Base-by-base conservation (phyloP, 1,140 invertebrate species). In the Euwallacea similis region DNA sequence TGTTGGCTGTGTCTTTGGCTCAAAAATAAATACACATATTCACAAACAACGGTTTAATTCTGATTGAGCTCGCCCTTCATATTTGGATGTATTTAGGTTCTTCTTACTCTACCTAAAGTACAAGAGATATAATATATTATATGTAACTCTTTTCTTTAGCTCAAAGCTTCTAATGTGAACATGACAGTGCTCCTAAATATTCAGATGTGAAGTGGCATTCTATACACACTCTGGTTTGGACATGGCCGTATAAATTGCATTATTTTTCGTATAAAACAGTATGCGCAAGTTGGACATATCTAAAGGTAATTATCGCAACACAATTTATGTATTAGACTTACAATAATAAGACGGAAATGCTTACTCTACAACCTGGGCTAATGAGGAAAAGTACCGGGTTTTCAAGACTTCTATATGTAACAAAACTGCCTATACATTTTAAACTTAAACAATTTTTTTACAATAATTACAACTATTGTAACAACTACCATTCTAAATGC, bases 21-120 rank as follows among this genome's bases (percentile, higher is more conserved):
- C 21, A 41, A 42, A 60, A 42, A 60, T 42, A 60, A 42, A 11
- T n/a, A 41, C 6, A 42, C 2, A 41, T 42, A 42, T 7, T 60
- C 7, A 13, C 33, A 33, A 7, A 60, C 11, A 60, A 60, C 0
- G 21, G 21, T 33, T 33, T 33, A 33, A 33, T 33, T 33, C 21
- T 33, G 21, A 33, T 33, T 33, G 21, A 33, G 21, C 21, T 33
- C 59, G 76, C 73, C 77, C 76, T 77, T 75, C 75, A 73, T 73
- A 60, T 47, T 53, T 75, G 75, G 76, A 59, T 33, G 21, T 33
- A 33, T 69, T 50, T n/a, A n/a, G n/a, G n/a, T n/a, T 53, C 53
- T 76, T 74, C 74, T 73, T 75, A 72, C 72, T 78, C 72, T 77
- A 77, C 74, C 77, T 78, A 78, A 77, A 78, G 77, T 75, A 77